Percentiles rank a stretch among this genome's conserved stretches.
These are phyloP conservation scores for Lepus townsendii DNA, from an alignment of 2,797 vertebrate genomes.

Conservation along the genomic window DNA sequence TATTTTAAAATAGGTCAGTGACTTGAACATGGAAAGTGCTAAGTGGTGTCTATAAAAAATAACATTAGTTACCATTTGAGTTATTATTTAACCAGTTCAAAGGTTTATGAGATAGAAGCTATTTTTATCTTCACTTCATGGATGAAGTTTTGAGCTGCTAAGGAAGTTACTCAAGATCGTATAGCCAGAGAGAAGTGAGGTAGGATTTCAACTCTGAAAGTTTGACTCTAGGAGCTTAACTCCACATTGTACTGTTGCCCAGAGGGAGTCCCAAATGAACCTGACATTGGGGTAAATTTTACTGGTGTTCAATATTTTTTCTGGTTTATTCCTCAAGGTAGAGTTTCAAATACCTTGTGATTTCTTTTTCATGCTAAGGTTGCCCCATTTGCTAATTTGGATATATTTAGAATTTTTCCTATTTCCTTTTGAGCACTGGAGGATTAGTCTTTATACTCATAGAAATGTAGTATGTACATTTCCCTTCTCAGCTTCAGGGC, in stretches of 20 bases:
- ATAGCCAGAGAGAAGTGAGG: not conserved
- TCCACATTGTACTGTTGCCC: not conserved
- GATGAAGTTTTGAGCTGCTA: not conserved
- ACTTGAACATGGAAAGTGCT: not conserved
- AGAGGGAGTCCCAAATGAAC: not conserved
- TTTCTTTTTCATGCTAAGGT: slow-evolving; percentile 8
- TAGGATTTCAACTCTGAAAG: not conserved
- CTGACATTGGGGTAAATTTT: not conserved
- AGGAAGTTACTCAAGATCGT: not conserved
- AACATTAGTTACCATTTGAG: not conserved
- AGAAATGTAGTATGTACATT: not conserved
- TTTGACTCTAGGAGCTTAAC: not conserved
- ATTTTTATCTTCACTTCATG: not conserved
- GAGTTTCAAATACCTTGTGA: not conserved
- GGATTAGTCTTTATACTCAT: not conserved
- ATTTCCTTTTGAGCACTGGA: not conserved
- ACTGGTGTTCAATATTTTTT: not conserved
- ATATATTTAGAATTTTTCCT: not conserved
- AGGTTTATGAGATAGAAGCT: not conserved
- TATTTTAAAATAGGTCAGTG: not conserved
- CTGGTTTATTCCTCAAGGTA: not conserved
- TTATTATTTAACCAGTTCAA: not conserved
- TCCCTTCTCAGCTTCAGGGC: not conserved
- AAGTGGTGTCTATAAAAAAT: not conserved
- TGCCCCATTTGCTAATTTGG: slow-evolving; percentile 14